Evolutionary conservation across 2,888 invertebrate species (phyloP), one percentile per base, ranked within the genome.

Genomic region (Sinhomidia bicolor): DNA sequence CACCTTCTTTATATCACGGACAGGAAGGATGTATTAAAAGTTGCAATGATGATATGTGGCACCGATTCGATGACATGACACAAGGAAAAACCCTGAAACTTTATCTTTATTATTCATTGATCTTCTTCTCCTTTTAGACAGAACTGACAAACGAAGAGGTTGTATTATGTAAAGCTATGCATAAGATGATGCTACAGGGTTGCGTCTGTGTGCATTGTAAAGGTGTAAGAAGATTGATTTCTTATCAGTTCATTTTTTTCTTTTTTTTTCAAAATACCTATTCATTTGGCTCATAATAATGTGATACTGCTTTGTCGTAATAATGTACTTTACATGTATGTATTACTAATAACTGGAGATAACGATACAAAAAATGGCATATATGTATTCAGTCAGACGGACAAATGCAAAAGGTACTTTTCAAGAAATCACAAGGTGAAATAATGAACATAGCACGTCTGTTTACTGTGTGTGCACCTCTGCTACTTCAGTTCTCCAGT

Each of bases 41-140:
- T 17, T 68, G 68, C 23, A 23, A 7, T 68, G 41, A 14, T 71
- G 71, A 20, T 71, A n/a, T n/a, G n/a, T n/a, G n/a, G 44, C 2
- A 71, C 71, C 71, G 71, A 71, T 23, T 23, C 71, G 71, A 80
- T 62, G 60, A 23, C 62, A 65, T 62, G 78, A 62, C 78, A 85
- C 76, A 78, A 85, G 76, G 85, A 85, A 78, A 85, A 85, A 65
- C 85, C 85, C 78, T 85, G 60, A 85, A 51, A 44, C 10, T 32
- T 29, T 14, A 62, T 74, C 14, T 47, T 74, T 47, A 5, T 23
- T 74, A 26, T 26, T 23, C 74, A n/a, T n/a, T n/a, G n/a, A n/a
- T 68, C 41, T 68, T 36, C 36, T 36, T 5, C 4, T 5, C 36
- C 7, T 5, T 36, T 3, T 36, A 7, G 36, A 36, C 36, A 36